Evolutionary conservation across 2,113 vertebrate genomes (phyloP).

Genomic region (Blennius ocellaris): DNA sequence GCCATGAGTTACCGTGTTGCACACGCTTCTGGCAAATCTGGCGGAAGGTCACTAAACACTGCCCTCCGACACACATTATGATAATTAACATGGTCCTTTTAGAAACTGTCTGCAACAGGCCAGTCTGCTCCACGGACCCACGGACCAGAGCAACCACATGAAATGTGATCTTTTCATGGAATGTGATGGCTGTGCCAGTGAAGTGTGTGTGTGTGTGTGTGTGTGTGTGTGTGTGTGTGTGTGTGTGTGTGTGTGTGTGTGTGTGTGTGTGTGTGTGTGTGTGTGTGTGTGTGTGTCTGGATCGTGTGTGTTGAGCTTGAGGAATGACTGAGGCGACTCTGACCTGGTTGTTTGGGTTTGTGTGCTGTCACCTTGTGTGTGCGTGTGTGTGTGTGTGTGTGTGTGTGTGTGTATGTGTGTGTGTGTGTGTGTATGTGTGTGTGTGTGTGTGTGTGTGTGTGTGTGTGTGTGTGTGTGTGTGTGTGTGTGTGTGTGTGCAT

Average conservation of each 20-base stretch:
- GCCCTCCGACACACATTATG: background rate
- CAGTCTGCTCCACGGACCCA: background rate
- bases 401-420: background rate
- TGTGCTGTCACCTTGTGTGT: slow-evolving; percentile 18
- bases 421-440: too few relatives aligned
- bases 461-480: background rate
- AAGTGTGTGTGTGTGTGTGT: too few relatives aligned
- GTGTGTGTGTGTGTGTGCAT: too few relatives aligned
- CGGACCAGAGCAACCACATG: background rate
- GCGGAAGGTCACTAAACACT: background rate
- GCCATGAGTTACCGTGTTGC: background rate
- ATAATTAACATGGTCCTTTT: background rate
- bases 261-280: too few relatives aligned
- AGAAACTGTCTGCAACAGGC: background rate
- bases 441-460: too few relatives aligned
- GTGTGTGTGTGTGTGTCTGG: slow-evolving; percentile 10
- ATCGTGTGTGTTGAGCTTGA: background rate
- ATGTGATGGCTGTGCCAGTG: too few relatives aligned
- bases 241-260: too few relatives aligned
- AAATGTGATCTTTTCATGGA: too few relatives aligned
- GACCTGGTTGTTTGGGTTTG: slow-evolving; percentile 23
- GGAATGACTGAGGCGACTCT: slow-evolving; percentile 11
- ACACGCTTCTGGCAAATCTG: background rate
- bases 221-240: too few relatives aligned
- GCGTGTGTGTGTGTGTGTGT: slow-evolving; percentile 4